These are phyloP conservation scores for Coleophora deauratella DNA, from an alignment of 2,888 invertebrate species.

Conservation along the genomic window DNA sequence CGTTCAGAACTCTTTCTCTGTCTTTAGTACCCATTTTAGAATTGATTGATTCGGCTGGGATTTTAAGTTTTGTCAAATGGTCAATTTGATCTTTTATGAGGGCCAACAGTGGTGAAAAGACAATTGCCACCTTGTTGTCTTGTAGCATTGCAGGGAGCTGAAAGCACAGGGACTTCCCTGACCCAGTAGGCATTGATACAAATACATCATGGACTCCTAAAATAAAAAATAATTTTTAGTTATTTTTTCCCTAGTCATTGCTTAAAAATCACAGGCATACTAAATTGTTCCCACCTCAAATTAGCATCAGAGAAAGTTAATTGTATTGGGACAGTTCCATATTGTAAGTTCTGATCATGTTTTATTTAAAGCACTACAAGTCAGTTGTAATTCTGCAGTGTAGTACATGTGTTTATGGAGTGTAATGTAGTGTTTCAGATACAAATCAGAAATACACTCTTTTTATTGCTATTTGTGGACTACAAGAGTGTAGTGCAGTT, in stretches of 20 bases:
- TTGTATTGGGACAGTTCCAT: no score
- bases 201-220: slow-evolving; percentile 91
- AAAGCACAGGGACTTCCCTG: slow-evolving; percentile 97
- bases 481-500: no score
- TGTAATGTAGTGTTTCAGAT: no score
- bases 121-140: slow-evolving; percentile 87
- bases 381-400: no score
- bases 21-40: slow-evolving; percentile 90
- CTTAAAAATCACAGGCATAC: neutral
- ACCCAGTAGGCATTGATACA: slow-evolving; percentile 98
- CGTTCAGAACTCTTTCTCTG: slow-evolving; percentile 82
- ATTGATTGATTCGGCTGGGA: slow-evolving; percentile 91
- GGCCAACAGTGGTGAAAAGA: slow-evolving; percentile 96
- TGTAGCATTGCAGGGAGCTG: slow-evolving; percentile 94
- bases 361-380: no score
- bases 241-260: neutral
- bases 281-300: no score
- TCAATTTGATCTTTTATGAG: slow-evolving; percentile 98
- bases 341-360: no score
- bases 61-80: slow-evolving; percentile 83
- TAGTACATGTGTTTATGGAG: no score
- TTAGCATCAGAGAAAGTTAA: no score
- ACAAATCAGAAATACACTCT: no score
- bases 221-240: slow-evolving; percentile 23
- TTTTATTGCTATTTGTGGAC: no score